phyloP scores from a whole-genome alignment of 2,888 invertebrate genomes.

The Seladonia tumulorum region DNA sequence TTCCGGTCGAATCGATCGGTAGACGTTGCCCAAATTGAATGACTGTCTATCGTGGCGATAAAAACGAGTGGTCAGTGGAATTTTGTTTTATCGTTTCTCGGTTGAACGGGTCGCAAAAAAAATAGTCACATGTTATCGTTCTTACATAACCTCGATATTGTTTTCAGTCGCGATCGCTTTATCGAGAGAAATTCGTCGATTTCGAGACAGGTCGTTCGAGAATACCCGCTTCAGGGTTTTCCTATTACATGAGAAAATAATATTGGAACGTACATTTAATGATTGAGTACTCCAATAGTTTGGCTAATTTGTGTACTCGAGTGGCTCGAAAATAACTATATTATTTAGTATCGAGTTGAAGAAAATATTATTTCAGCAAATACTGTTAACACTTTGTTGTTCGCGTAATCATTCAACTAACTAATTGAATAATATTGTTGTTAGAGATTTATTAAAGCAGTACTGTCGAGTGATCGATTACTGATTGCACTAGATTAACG shows the following conservation, averaged over 20 bases:
- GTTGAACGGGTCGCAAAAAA: background rate
- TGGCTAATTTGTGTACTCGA: background rate
- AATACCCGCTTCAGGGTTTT: background rate
- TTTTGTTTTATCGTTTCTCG: background rate
- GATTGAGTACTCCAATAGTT: background rate
- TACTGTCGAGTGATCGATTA: too few relatives aligned
- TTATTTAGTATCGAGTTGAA: too few relatives aligned
- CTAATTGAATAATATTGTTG: too few relatives aligned
- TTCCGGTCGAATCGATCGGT: slow-evolving; percentile 22
- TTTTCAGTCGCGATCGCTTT: background rate
- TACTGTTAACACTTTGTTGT: too few relatives aligned
- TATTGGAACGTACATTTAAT: background rate
- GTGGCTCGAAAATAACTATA: background rate
- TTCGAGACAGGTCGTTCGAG: background rate
- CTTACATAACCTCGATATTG: background rate
- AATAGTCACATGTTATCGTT: slow-evolving; percentile 23
- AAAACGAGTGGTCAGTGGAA: slow-evolving; percentile 9
- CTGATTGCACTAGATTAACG: too few relatives aligned
- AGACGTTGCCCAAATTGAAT: background rate
- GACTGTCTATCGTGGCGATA: slow-evolving; percentile 6
- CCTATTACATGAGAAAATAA: background rate
- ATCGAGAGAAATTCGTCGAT: background rate
- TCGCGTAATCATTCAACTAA: too few relatives aligned
- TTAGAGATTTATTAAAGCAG: too few relatives aligned
- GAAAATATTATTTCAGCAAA: too few relatives aligned